Evolutionary conservation across 2,888 invertebrate species (phyloP).

Genomic region (Mythimna vitellina): DNA sequence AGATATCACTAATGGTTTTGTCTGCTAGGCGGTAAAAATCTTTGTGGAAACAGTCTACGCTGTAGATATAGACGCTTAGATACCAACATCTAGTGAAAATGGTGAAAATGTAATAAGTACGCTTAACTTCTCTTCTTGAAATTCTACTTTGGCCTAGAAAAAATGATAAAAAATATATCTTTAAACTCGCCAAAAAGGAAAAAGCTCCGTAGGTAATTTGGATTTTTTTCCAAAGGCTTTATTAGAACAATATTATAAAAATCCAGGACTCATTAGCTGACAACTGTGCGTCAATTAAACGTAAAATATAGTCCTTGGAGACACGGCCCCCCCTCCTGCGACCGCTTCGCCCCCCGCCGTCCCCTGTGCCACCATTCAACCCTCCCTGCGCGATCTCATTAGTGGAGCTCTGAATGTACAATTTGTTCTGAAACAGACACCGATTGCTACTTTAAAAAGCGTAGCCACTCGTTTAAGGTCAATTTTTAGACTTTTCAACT

Average conservation of each 20-base stretch:
- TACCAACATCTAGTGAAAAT: background rate
- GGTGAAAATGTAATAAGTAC: background rate
- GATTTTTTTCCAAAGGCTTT: constrained; percentile 59
- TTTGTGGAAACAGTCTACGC: background rate
- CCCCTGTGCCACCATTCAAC: constrained; percentile 73
- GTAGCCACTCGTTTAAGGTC: constrained; percentile 80
- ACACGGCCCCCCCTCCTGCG: constrained; percentile 69
- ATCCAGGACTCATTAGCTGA: constrained; percentile 88
- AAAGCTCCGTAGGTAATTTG: constrained; percentile 40
- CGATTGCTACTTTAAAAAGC: constrained; percentile 85
- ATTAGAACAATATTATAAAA: constrained; percentile 78
- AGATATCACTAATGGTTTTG: background rate
- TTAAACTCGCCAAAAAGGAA: constrained; percentile 26
- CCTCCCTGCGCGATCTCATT: constrained; percentile 84
- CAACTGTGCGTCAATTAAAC: constrained; percentile 90
- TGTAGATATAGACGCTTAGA: background rate
- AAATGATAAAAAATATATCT: constrained; percentile 22
- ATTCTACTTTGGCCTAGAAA: background rate
- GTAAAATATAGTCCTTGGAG: constrained; percentile 88
- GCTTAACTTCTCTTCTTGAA: background rate
- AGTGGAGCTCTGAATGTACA: constrained; percentile 87
- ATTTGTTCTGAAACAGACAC: constrained; percentile 88
- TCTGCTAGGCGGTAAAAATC: background rate
- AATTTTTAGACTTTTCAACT: constrained; percentile 66
- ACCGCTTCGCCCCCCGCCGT: constrained; percentile 66